Evolutionary conservation across 23 tunicate genomes (phyloP), one percentile per base, ranked within the genome.

Genomic region (Trididemnum clinides): DNA sequence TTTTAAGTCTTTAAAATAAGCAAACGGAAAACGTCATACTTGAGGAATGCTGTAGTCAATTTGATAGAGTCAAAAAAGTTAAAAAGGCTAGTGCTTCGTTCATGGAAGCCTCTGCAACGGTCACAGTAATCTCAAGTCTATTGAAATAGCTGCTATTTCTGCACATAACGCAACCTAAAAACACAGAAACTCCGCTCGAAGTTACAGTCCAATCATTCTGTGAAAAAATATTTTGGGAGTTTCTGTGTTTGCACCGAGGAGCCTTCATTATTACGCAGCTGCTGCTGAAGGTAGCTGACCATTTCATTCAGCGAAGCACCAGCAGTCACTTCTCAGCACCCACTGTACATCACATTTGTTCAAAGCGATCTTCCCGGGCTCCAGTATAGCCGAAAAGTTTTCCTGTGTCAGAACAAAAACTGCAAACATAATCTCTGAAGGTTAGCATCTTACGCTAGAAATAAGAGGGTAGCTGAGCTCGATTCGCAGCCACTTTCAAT

Each of bases 221-320:
- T 51, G 28, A 66, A 22, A 65, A 26, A 78, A n/a, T n/a, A n/a
- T n/a, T n/a, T n/a, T n/a, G n/a, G n/a, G n/a, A n/a, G n/a, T n/a
- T n/a, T n/a, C n/a, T n/a, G n/a, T n/a, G n/a, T 78, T 38, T 6
- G 83, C 65, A 78, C 83, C 83, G 51, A 78, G 66, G 22, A 78
- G 19, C 83, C 44, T 35, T 26, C 66, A 78, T 66, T 81, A 62
- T 74, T 69, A 83, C 34, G 72, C 87, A 83, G 87, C 87, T 83
- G 87, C 87, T 83, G 87, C 78, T 32, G 79, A 83, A 35, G 64
- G 87, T 83, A 83, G 79, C 78, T 81, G 78, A n/a, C 79, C 87
- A 29, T 70, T 83, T 64, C 79, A 83, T 59, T 39, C 78, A 69
- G 64, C 70, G 35, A 83, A 83, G 71, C 87, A 37, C 37, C 87